Base-by-base conservation (phyloP, 2,113 vertebrate genomes). In the Centropristis striata region DNA sequence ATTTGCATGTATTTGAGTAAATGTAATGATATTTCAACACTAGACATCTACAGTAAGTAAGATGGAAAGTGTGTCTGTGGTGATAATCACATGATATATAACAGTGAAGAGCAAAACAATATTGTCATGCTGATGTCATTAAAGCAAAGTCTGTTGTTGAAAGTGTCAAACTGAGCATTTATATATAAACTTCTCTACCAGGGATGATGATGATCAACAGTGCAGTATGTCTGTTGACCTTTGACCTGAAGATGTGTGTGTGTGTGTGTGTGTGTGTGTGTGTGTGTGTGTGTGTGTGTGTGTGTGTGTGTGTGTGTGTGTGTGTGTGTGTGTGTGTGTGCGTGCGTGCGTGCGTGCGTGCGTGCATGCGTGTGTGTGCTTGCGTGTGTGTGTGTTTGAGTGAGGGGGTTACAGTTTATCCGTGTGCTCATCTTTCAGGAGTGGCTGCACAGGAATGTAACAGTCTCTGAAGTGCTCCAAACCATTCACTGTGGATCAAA, bases 361-460 rank as follows among this genome's bases (percentile, higher is more conserved):
- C 63, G 27, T 78, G 37, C 25, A 28, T 51, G 72, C 68, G 74
- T 49, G 53, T 70, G 54, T 49, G 18, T 41, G 53, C 42, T 49
- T 39, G 71, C 49, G 63, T 23, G 53, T 68, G 67, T 60, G 57
- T 75, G n/a, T 60, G 25, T 51, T 5, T 20, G 60, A 4, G 51
- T 47, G 39, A 21, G 32, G 23, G 27, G 67, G 50, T 44, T 72
- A 75, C 75, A 75, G 75, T 83, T 80, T 81, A 80, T 84, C 78
- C 51, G 7, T 80, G 80, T 77, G 74, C 73, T 90, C 80, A 89
- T 93, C 85, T 88, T 83, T 91, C 90, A 90, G 77, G 87, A 88
- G 81, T 77, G 83, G 83, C 53, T 81, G 72, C 78, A 88, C 86
- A 90, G 77, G 88, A 92, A 93, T 94, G 90, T 77, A 50, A 83